phyloP scores from a whole-genome alignment of 92 coral and sea anemone species.

The Zoanthus sociatus region DNA sequence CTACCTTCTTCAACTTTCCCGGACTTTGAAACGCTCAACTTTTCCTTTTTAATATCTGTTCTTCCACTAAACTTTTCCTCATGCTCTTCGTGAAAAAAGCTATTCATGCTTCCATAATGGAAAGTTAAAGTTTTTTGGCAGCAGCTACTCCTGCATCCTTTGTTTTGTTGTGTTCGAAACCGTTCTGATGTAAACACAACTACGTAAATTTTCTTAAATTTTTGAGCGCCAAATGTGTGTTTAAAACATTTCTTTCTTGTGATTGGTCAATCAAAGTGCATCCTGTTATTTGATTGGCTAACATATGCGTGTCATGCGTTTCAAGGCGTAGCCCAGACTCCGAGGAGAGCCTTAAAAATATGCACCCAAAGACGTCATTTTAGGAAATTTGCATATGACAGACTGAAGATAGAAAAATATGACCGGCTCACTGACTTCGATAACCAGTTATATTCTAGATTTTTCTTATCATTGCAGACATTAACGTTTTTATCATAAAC shows the following conservation, averaged over 20 bases:
- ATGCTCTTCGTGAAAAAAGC: conserved; percentile 45
- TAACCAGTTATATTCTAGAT: not conserved
- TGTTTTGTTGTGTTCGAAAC: conserved; percentile 71
- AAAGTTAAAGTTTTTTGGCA: conserved; percentile 36
- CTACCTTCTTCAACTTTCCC: conserved; percentile 58
- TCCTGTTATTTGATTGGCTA: conserved; percentile 60
- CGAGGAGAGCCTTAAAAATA: conserved; percentile 49
- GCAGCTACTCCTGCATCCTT: conserved; percentile 57
- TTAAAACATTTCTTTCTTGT: conserved; percentile 43
- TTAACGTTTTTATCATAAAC: not conserved
- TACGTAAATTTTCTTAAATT: conserved; percentile 24
- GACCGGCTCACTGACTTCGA: not conserved
- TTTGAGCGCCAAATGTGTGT: conserved; percentile 85
- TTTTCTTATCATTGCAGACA: not conserved
- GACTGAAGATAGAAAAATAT: no score
- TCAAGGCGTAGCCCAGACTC: conserved; percentile 54
- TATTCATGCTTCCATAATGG: conserved; percentile 33
- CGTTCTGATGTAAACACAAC: conserved; percentile 79
- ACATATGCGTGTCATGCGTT: conserved; percentile 7
- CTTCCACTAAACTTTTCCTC: conserved; percentile 41
- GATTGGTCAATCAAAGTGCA: conserved; percentile 51
- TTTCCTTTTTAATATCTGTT: conserved; percentile 52
- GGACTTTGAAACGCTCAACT: conserved; percentile 47
- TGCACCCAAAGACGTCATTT: conserved; percentile 42
- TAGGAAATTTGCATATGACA: conserved; percentile 8